phyloP scores from a whole-genome alignment of 2,113 vertebrate genomes.

The Gila orcuttii region DNA sequence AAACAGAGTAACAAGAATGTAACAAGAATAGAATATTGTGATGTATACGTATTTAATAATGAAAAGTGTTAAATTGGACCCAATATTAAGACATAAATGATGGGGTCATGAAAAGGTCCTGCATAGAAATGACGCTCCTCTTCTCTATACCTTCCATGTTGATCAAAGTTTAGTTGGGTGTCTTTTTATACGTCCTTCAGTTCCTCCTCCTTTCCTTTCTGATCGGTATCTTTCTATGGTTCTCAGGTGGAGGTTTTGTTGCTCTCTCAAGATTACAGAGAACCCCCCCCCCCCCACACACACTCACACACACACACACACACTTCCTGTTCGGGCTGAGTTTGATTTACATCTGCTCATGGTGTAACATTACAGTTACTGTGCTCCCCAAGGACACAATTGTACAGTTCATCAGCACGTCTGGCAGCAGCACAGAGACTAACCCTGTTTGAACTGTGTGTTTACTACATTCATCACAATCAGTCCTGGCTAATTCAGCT shows the following conservation, averaged over 20 bases:
- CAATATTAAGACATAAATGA: neutral
- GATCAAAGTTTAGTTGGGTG: neutral
- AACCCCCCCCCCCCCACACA: too few relatives aligned
- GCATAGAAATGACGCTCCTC: neutral
- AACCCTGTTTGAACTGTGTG: slow-evolving; percentile 50
- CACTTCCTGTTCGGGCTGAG: slow-evolving; percentile 39
- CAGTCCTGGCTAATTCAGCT: slow-evolving; percentile 57
- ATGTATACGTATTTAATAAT: neutral
- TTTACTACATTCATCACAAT: slow-evolving; percentile 54
- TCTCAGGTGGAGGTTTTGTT: slow-evolving; percentile 23
- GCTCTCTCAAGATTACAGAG: slow-evolving; percentile 8
- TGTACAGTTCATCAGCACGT: slow-evolving; percentile 46
- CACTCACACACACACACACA: neutral
- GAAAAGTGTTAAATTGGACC: neutral
- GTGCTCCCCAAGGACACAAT: slow-evolving; percentile 53
- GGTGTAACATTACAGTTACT: slow-evolving; percentile 49
- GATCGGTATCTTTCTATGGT: neutral
- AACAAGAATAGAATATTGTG: neutral
- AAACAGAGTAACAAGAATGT: too few relatives aligned
- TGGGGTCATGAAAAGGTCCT: neutral
- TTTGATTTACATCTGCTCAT: slow-evolving; percentile 54
- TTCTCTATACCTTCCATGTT: neutral
- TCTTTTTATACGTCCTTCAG: neutral
- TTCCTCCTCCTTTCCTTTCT: neutral
- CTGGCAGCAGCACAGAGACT: slow-evolving; percentile 54